These are phyloP conservation scores for Sarotherodon lohbergeri DNA, from an alignment of 2,113 vertebrate species.

Conservation along the genomic window DNA sequence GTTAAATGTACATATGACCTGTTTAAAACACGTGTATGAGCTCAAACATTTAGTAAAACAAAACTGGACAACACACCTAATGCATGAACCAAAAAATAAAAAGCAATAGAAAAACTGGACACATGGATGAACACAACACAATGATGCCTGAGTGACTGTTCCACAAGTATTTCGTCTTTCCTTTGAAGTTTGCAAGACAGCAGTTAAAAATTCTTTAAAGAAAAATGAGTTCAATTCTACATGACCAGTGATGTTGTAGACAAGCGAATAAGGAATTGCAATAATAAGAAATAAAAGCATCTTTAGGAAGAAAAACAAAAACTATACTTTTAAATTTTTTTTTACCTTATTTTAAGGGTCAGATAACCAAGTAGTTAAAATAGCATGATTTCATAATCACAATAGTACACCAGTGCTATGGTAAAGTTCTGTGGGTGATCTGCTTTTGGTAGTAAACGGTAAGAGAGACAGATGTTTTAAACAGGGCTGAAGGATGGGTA, in stretches of 20 bases:
- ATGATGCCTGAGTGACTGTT: not conserved
- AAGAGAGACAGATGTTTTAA: not conserved
- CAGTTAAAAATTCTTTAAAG: not conserved
- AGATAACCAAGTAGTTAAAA: not conserved
- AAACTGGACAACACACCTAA: not conserved
- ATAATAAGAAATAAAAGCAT: not conserved
- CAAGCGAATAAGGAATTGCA: not conserved
- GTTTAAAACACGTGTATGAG: not conserved
- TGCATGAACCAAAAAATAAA: not conserved
- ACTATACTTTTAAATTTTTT: not conserved
- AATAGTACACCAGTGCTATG: not conserved
- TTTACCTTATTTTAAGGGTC: not conserved
- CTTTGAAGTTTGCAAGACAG: not conserved
- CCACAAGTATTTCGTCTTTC: not conserved
- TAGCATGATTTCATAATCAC: not conserved
- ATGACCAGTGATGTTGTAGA: not conserved
- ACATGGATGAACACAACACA: not conserved
- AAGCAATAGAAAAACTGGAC: not conserved
- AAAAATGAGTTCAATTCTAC: not conserved
- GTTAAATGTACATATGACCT: not conserved
- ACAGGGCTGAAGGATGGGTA: not conserved
- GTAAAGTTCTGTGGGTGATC: not conserved
- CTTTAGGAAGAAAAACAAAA: fast-evolving
- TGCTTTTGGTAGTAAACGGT: not conserved
- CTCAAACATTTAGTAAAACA: not conserved